Conservation (phyloP, 2,113 vertebrate genomes). For the Calidris pugnax region DNA sequence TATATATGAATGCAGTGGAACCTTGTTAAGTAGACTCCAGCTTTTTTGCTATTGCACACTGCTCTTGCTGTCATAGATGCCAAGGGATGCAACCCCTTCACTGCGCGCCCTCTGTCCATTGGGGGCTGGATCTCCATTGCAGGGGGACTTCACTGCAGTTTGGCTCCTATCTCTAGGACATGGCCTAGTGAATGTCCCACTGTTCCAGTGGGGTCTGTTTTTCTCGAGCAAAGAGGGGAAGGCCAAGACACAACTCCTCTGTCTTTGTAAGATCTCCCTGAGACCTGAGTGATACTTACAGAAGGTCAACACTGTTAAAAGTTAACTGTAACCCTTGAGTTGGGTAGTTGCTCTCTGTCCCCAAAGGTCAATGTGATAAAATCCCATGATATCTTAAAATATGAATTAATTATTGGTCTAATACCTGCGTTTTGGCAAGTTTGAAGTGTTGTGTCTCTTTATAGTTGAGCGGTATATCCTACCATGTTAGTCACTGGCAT, state of each 20-base stretch:
- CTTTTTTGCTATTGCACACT: neutral
- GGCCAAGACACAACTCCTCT: neutral
- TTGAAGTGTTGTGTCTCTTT: neutral
- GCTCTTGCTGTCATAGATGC: neutral
- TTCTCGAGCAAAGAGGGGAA: neutral
- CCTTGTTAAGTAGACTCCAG: neutral
- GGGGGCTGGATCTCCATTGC: neutral
- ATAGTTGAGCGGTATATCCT: neutral
- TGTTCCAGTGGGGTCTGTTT: neutral
- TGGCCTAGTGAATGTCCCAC: neutral
- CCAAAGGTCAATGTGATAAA: neutral
- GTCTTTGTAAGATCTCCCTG: neutral
- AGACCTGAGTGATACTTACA: neutral
- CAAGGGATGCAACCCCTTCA: neutral
- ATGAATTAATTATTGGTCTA: neutral
- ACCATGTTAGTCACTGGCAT: neutral
- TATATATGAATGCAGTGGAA: neutral
- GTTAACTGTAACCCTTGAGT: neutral
- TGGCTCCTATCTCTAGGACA: neutral
- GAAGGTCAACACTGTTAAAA: neutral
- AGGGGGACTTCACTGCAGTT: neutral
- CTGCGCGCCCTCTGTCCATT: rapidly evolving
- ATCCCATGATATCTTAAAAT: neutral
- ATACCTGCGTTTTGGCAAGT: neutral
- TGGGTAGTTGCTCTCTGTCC: neutral